Evolutionary conservation across 30 jellyfish, hydroid and myxozoan genomes (phyloP), one percentile per base, ranked within the genome.

Genomic region (Aurelia aurita complex sp. Pacific): DNA sequence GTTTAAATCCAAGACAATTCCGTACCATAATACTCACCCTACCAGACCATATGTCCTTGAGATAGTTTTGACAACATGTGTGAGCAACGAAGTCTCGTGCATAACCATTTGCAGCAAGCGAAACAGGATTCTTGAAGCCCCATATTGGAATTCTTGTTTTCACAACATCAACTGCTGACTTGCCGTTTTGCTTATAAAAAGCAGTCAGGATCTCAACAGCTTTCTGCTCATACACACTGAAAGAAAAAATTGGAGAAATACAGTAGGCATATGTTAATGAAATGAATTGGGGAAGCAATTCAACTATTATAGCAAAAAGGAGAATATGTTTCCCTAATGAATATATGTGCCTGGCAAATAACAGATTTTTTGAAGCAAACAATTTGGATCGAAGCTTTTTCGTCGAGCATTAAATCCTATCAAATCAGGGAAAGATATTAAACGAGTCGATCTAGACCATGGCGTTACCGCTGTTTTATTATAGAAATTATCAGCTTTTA

Each of bases 101-200:
- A 14, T 8, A 2, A 15, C 87, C 87, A 77, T 77, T 77, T 60
- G 87, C 87, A 60, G 87, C 87, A 62, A 77, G 87, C 4, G 87
- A 32, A 19, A 77, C 68, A 40, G 66, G 23, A 42, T 36, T 77
- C 40, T 77, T 77, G 77, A 29, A 29, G 46, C 87, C 87, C 87
- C 87, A 77, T 59, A 77, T 33, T 32, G 87, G 76, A 52, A 77
- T 77, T 55, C 87, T 40, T 2, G 77, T 18, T 62, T 63, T 42
- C 12, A 77, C 87, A 40, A 77, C 34, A 77, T 77, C 77, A 57
- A 77, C 67, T 6, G 87, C 38, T 32, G 67, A 23, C 60, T 61
- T 34, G 17, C 66, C 15, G 51, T 77, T 60, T 36, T 77, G 67
- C 66, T 77, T 77, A 66, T 77, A 77, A 66, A 15, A 60, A 61